These are phyloP conservation scores for Hippolais icterina DNA, from an alignment of 2,113 vertebrate species.

Conservation along the genomic window DNA sequence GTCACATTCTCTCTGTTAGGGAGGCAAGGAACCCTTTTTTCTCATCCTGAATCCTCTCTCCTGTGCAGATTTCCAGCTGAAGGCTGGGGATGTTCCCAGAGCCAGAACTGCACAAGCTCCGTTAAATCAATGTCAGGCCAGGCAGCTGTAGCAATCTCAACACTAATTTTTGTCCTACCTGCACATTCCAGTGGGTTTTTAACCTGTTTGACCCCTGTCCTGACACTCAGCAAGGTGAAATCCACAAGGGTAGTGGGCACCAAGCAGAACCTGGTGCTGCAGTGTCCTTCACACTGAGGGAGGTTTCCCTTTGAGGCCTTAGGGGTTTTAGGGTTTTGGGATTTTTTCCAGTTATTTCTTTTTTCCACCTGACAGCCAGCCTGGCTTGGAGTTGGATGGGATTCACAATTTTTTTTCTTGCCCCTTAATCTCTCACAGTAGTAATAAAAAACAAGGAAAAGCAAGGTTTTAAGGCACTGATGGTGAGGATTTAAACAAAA, in stretches of 20 bases:
- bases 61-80: background rate
- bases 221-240: background rate
- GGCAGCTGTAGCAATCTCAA: background rate
- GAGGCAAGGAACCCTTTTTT: background rate
- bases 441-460: background rate
- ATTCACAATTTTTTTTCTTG: background rate
- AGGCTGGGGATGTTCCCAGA: background rate
- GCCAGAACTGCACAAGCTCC: background rate
- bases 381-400: background rate
- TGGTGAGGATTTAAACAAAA: background rate
- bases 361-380: background rate
- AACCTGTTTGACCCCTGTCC: rapidly evolving
- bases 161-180: background rate
- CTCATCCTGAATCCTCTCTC: background rate
- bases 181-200: background rate
- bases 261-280: background rate
- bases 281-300: background rate
- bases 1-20: background rate
- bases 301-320: background rate
- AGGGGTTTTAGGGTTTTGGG: background rate
- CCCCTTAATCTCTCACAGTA: background rate
- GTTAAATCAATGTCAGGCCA: background rate
- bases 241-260: background rate
- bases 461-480: background rate
- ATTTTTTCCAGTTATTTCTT: background rate